Conservation (phyloP, 2,888 invertebrate species). For the Rhodophaea formosa region DNA sequence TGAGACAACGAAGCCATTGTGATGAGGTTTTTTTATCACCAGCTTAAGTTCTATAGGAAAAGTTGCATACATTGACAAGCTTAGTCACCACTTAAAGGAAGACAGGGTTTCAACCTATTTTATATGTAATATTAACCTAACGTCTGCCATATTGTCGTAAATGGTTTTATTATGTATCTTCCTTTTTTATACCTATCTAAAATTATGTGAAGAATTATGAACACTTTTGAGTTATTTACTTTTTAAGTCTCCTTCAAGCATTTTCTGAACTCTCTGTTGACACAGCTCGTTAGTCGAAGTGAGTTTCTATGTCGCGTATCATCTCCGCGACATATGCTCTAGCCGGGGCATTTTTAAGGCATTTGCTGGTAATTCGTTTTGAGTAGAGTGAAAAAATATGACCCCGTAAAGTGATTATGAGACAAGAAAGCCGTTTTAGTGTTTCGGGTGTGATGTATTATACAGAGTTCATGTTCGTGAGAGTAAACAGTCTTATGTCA, state of each 20-base stretch:
- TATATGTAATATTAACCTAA: too few relatives aligned
- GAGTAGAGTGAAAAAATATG: slow-evolving; percentile 14
- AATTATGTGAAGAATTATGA: too few relatives aligned
- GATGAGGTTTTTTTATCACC: too few relatives aligned
- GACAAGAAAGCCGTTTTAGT: slow-evolving; percentile 9
- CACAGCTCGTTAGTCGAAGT: slow-evolving; percentile 25
- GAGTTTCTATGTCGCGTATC: slow-evolving; percentile 26
- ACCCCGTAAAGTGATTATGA: background rate
- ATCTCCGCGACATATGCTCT: slow-evolving; percentile 16
- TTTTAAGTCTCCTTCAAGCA: background rate
- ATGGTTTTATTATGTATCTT: too few relatives aligned
- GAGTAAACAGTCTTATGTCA: too few relatives aligned
- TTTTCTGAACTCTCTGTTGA: background rate
- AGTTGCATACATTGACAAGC: too few relatives aligned
- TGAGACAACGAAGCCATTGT: slow-evolving; percentile 3
- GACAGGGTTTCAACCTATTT: too few relatives aligned
- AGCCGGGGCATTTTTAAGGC: slow-evolving; percentile 10
- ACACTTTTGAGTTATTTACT: too few relatives aligned
- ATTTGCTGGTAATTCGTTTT: slow-evolving; percentile 12
- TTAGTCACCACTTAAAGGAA: too few relatives aligned
- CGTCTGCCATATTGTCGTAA: too few relatives aligned
- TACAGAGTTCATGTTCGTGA: background rate
- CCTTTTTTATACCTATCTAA: too few relatives aligned
- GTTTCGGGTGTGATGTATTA: background rate
- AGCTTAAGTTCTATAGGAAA: too few relatives aligned